These are phyloP conservation scores for Sceliomorpha sp. DNA, from an alignment of 2,888 invertebrate genomes.

Conservation along the genomic window DNA sequence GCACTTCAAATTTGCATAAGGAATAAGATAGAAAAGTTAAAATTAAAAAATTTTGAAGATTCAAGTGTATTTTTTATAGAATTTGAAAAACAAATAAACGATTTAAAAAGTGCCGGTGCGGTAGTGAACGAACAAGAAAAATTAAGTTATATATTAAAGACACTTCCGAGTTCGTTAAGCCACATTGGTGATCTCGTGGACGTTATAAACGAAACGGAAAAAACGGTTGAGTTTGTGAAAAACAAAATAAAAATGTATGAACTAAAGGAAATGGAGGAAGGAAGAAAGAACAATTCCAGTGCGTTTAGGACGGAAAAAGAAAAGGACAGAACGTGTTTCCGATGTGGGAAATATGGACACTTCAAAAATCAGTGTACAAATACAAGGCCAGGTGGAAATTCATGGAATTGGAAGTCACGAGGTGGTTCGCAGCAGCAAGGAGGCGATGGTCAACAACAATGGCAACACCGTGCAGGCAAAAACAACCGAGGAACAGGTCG, in stretches of 20 bases:
- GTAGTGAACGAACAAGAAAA: constrained; percentile 40
- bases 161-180: constrained; percentile 37
- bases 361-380: constrained; percentile 4
- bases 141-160: constrained; percentile 44
- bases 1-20: constrained; percentile 17
- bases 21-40: constrained; percentile 18
- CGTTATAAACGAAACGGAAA: constrained; percentile 30
- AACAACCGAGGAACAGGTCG: background rate
- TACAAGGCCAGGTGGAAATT: background rate
- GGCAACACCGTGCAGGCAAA: background rate
- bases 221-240: constrained; percentile 44
- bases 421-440: background rate
- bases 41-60: constrained; percentile 21
- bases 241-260: constrained; percentile 43
- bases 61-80: constrained; percentile 29
- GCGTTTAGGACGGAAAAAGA: constrained; percentile 27
- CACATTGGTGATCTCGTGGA: constrained; percentile 49
- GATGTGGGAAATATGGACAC: constrained; percentile 30
- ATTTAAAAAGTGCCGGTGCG: constrained; percentile 47
- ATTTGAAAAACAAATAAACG: constrained; percentile 50
- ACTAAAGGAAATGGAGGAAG: constrained; percentile 6
- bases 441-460: background rate
- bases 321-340: constrained; percentile 8
- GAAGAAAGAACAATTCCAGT: constrained; percentile 27
- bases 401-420: background rate